Evolutionary conservation across 2,888 invertebrate genomes (phyloP), one percentile per base, ranked within the genome.

Genomic region (Netelia inedita): DNA sequence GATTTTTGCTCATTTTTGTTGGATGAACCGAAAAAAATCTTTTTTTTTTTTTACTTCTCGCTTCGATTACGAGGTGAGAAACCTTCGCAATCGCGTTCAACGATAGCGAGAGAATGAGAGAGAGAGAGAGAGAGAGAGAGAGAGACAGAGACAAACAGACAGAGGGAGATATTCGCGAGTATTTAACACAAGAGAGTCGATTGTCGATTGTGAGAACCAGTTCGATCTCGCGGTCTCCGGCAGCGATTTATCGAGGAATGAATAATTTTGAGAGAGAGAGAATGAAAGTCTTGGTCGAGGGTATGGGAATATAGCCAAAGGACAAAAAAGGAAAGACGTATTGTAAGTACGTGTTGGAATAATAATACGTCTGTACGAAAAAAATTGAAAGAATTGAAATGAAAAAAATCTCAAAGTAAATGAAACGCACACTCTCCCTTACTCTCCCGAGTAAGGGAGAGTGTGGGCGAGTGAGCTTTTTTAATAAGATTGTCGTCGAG

Each of bases 121-220:
- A 55, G 55, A 55, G 19, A 66, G 55, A 76, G 28, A 46, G 74
- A 21, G 57, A 57, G 57, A 19, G 57, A 57, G 55, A 55, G 55
- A 55, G 19, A 55, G 55, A 55, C 16, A 55, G 14, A 57, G 23
- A 66, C 35, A 35, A 1, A 35, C 35, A 35, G 35, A 35, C 35
- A 35, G 35, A 35, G 5, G 35, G 35, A 35, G 35, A 35, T 35
- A 35, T 35, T 35, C 35, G 53, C 53, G 53, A n/a, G 50, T 35
- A 63, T 28, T 50, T 16, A 50, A 69, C 19, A 76, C 69, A 71
- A 59, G 69, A 72, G 43, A 57, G 43, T 63, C 74, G 55, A 79
- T 73, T 19, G 53, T 79, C 71, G 79, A 73, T 80, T 78, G 80
- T 73, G 43, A 55, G 71, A 80, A 80, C 80, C 76, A 80, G 83